phyloP scores from a whole-genome alignment of 2,113 vertebrate genomes.

The Felis chaus region DNA sequence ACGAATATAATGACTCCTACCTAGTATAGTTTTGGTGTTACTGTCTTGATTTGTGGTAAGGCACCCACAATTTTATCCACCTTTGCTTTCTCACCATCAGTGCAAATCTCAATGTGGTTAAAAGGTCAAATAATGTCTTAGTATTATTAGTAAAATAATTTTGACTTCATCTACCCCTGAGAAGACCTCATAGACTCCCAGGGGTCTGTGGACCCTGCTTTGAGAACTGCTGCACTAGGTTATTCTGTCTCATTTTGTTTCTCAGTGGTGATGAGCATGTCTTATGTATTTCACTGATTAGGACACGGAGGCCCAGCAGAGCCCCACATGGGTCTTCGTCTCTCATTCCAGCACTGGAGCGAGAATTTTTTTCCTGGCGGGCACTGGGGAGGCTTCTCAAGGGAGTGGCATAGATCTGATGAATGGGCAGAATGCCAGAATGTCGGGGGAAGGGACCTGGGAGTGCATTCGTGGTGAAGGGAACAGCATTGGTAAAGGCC shows the following conservation, averaged over 20 bases:
- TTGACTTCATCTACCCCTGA: not conserved
- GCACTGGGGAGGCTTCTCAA: not conserved
- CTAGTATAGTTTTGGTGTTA: not conserved
- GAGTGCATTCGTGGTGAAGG: not conserved
- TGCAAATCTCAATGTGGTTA: not conserved
- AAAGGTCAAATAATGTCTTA: not conserved
- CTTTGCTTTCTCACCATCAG: not conserved
- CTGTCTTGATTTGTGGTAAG: not conserved
- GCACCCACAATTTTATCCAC: not conserved
- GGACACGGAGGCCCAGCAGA: not conserved
- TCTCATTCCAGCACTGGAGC: conserved; percentile 16
- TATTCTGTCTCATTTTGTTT: not conserved
- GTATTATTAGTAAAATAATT: not conserved
- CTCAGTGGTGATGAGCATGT: not conserved
- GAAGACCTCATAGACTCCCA: not conserved
- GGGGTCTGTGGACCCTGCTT: not conserved
- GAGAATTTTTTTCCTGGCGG: not conserved
- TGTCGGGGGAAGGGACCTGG: not conserved
- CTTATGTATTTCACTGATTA: not conserved
- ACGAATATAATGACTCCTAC: not conserved
- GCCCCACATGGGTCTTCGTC: not conserved
- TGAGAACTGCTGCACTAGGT: not conserved
- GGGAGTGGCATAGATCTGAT: conserved; percentile 21
- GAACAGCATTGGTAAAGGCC: not conserved
- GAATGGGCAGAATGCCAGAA: not conserved